phyloP scores from a whole-genome alignment of 2,888 invertebrate genomes.

The Himalopsyche japonica region DNA sequence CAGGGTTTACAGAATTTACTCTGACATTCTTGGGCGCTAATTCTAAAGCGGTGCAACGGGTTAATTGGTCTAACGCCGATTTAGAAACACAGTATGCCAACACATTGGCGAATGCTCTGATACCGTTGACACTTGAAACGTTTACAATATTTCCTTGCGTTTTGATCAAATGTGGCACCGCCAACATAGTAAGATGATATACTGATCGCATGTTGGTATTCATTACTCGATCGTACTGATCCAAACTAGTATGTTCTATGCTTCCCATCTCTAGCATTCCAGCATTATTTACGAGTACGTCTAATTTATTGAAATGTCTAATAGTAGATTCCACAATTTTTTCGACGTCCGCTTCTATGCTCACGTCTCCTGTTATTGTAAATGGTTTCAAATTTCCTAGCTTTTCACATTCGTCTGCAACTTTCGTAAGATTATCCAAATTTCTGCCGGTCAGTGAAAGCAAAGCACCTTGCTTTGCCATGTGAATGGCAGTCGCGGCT shows the following conservation, averaged over 20 bases:
- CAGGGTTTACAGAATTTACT: slow-evolving; percentile 72
- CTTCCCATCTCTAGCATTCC: slow-evolving; percentile 57
- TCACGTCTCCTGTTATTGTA: slow-evolving; percentile 44
- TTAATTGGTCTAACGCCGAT: slow-evolving; percentile 73
- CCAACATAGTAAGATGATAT: slow-evolving; percentile 53
- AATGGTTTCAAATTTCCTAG: slow-evolving; percentile 39
- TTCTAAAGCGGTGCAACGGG: slow-evolving; percentile 70
- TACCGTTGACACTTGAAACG: slow-evolving; percentile 65
- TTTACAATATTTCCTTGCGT: slow-evolving; percentile 60
- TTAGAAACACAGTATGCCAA: slow-evolving; percentile 73
- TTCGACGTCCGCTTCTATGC: slow-evolving; percentile 47
- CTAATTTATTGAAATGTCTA: slow-evolving; percentile 47
- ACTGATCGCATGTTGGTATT: slow-evolving; percentile 56
- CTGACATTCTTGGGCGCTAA: slow-evolving; percentile 59
- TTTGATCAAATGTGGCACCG: slow-evolving; percentile 55
- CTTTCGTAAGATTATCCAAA: slow-evolving; percentile 53
- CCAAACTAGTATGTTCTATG: slow-evolving; percentile 57
- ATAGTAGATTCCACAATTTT: slow-evolving; percentile 48
- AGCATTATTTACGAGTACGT: slow-evolving; percentile 57
- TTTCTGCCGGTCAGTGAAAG: slow-evolving; percentile 65
- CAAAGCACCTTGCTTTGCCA: slow-evolving; percentile 66
- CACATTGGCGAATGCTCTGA: slow-evolving; percentile 67
- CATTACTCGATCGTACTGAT: slow-evolving; percentile 59
- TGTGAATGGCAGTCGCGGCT: slow-evolving; percentile 67
- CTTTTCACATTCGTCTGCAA: slow-evolving; percentile 41